phyloP scores from a whole-genome alignment of 2,113 vertebrate species.

The Aix galericulata region DNA sequence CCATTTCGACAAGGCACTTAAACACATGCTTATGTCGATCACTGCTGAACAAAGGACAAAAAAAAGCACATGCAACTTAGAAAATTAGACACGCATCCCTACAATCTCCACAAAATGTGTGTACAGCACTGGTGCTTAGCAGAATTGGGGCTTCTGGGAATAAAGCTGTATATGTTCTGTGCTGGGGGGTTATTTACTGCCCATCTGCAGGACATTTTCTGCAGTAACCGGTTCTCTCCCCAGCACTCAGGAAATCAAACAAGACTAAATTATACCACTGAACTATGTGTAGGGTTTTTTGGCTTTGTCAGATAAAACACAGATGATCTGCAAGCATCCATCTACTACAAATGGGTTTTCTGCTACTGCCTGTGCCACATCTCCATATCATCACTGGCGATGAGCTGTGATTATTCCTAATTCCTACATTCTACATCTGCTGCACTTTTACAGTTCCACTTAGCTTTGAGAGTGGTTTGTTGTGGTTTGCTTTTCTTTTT shows the following conservation, averaged over 20 bases:
- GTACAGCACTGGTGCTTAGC: background rate
- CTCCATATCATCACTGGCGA: background rate
- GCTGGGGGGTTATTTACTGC: background rate
- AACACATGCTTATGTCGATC: background rate
- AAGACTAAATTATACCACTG: background rate
- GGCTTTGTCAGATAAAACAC: background rate
- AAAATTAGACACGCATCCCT: background rate
- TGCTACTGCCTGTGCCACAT: background rate
- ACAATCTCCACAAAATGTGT: background rate
- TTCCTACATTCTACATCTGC: background rate
- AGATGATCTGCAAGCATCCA: background rate
- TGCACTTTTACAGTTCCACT: background rate
- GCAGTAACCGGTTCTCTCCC: background rate
- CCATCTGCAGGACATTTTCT: accelerated
- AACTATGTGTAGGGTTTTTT: background rate
- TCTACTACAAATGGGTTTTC: background rate
- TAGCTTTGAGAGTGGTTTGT: background rate
- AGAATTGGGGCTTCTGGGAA: background rate
- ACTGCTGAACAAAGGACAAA: constrained; percentile 2
- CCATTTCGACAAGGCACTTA: constrained; percentile 47
- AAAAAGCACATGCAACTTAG: background rate
- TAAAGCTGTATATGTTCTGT: background rate
- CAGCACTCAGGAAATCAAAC: background rate
- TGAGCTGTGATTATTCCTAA: background rate
- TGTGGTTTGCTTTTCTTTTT: too few relatives aligned